phyloP scores from a whole-genome alignment of 1,140 invertebrate species.

The Acromyrmex echinatior region DNA sequence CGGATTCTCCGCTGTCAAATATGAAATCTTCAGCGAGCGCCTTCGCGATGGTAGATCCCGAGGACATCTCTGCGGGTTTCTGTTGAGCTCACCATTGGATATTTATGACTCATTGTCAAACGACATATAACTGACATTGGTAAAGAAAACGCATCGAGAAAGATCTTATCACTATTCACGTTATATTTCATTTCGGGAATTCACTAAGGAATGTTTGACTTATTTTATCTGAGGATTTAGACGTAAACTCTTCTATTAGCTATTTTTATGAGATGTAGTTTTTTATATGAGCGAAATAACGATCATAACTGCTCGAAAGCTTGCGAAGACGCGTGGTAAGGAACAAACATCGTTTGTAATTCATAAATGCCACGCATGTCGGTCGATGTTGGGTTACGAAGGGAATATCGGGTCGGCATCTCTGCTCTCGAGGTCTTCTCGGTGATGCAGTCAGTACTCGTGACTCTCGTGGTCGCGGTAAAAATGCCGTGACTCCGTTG shows the following conservation, averaged over 20 bases:
- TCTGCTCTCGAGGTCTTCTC: slow-evolving; percentile 63
- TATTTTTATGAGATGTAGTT: neutral
- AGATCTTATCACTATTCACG: slow-evolving; percentile 6
- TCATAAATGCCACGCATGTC: slow-evolving; percentile 71
- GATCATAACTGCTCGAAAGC: neutral
- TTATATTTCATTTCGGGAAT: neutral
- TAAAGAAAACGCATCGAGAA: neutral
- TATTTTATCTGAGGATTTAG: neutral
- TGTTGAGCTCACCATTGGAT: slow-evolving; percentile 51
- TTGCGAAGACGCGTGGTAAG: neutral
- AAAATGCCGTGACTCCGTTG: slow-evolving; percentile 69
- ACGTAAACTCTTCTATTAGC: neutral
- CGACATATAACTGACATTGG: slow-evolving; percentile 41
- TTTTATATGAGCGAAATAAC: neutral
- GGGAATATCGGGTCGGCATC: slow-evolving; percentile 72
- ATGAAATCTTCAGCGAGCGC: slow-evolving; percentile 63
- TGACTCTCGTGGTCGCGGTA: slow-evolving; percentile 67
- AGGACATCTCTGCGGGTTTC: slow-evolving; percentile 63
- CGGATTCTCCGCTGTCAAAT: slow-evolving; percentile 33
- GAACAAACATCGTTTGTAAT: slow-evolving; percentile 62
- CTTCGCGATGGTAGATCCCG: slow-evolving; percentile 67
- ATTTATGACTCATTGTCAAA: slow-evolving; percentile 72
- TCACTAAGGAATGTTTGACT: neutral
- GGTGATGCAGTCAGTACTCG: slow-evolving; percentile 54
- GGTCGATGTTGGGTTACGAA: slow-evolving; percentile 50